These are phyloP conservation scores for Agriopis leucophaearia DNA, from an alignment of 2,888 invertebrate genomes.

Conservation along the genomic window DNA sequence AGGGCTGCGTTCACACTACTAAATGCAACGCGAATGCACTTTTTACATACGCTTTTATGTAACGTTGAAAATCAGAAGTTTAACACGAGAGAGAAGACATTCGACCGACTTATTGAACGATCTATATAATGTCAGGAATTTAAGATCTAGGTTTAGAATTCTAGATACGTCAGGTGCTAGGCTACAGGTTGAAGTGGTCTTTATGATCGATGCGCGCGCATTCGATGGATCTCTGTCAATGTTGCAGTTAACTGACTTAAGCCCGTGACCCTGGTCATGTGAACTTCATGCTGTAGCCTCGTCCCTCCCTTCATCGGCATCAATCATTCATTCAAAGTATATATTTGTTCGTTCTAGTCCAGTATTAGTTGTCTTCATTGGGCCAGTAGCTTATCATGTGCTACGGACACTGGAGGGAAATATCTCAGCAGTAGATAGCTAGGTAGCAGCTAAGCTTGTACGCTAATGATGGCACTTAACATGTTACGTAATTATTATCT, in stretches of 20 bases:
- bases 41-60: conserved; percentile 15
- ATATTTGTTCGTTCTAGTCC: background rate
- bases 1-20: conserved; percentile 26
- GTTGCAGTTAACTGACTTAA: conserved; percentile 14
- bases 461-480: background rate
- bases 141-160: conserved; percentile 10
- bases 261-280: conserved; percentile 12
- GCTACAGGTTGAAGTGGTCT: conserved; percentile 26
- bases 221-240: background rate
- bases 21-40: conserved; percentile 36
- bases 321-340: conserved; percentile 4
- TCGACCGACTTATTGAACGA: background rate
- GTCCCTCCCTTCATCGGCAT: conserved; percentile 6
- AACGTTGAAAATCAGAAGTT: conserved; percentile 1
- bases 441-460: too few species aligned
- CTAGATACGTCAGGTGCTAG: conserved; percentile 21
- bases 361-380: background rate
- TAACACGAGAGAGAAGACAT: background rate
- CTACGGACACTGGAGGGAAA: background rate
- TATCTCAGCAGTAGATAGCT: too few species aligned
- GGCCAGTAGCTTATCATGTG: background rate
- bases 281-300: conserved; percentile 6
- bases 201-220: conserved; percentile 33
- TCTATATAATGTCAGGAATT: background rate
- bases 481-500: background rate